phyloP scores from a whole-genome alignment of 2,113 vertebrate species.

The Triplophysa dalaica region DNA sequence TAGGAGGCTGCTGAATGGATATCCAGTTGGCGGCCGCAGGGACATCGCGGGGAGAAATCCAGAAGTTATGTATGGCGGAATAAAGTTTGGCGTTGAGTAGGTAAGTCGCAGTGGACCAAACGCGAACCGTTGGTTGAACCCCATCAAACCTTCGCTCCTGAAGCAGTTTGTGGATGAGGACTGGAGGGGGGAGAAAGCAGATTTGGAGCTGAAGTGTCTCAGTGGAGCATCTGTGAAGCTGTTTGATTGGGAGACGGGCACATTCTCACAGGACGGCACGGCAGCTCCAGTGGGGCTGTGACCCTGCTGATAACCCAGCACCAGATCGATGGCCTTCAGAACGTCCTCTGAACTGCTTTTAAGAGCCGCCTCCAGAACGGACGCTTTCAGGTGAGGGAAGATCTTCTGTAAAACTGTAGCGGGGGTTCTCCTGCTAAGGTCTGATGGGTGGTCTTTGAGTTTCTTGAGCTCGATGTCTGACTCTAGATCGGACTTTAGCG shows the following conservation, averaged over 20 bases:
- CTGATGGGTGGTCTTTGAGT: constrained; percentile 62
- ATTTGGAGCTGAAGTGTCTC: constrained; percentile 70
- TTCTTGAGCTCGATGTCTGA: constrained; percentile 83
- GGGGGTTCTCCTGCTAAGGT: constrained; percentile 63
- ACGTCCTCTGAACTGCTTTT: constrained; percentile 81
- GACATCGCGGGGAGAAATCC: constrained; percentile 81
- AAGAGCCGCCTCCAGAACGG: constrained; percentile 76
- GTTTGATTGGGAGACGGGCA: constrained; percentile 59
- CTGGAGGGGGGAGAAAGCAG: constrained; percentile 82
- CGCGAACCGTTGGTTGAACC: constrained; percentile 75
- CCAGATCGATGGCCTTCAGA: constrained; percentile 83
- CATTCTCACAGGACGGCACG: constrained; percentile 50
- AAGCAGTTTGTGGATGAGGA: constrained; percentile 58
- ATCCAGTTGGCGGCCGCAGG: constrained; percentile 77
- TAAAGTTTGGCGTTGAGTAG: constrained; percentile 75
- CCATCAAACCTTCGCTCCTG: constrained; percentile 70
- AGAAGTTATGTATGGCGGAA: constrained; percentile 80
- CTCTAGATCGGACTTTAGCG: constrained; percentile 78
- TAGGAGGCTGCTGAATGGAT: constrained; percentile 69
- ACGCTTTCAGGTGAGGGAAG: constrained; percentile 79
- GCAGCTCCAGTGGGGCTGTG: constrained; percentile 51
- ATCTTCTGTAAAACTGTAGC: constrained; percentile 82
- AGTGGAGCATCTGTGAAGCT: constrained; percentile 64
- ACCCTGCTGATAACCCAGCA: constrained; percentile 75
- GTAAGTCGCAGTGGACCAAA: constrained; percentile 77